Conservation (phyloP, 2,888 invertebrate species). For the Macrostomum cliftonense region DNA sequence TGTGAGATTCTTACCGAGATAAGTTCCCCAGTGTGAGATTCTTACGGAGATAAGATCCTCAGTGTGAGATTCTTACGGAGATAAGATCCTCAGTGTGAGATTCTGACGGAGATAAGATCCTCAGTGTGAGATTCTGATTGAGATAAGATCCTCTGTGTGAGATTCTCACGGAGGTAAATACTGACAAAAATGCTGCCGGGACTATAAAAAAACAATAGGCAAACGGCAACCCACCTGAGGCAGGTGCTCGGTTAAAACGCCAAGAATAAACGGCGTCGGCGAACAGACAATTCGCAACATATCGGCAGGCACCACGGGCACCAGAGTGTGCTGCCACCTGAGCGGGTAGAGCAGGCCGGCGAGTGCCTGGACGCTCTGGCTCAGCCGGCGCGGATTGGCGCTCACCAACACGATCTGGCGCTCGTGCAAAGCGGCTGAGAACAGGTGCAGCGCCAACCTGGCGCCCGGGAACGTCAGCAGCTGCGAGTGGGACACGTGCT, state of each 20-base stretch:
- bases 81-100: too few relatives aligned
- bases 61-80: too few relatives aligned
- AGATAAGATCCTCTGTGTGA: too few relatives aligned
- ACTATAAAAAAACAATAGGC: too few relatives aligned
- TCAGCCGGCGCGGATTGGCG: slow-evolving; percentile 36
- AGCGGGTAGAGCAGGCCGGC: slow-evolving; percentile 59
- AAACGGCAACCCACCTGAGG: slow-evolving; percentile 14
- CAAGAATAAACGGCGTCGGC: slow-evolving; percentile 59
- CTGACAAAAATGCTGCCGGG: too few relatives aligned
- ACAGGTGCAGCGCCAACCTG: background rate
- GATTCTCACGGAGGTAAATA: too few relatives aligned
- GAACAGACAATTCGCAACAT: slow-evolving; percentile 51
- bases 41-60: too few relatives aligned
- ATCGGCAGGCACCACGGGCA: slow-evolving; percentile 52
- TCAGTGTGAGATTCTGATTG: too few relatives aligned
- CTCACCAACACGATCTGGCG: background rate
- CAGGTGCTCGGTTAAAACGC: slow-evolving; percentile 43
- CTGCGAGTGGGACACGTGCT: too few relatives aligned
- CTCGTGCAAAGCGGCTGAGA: background rate
- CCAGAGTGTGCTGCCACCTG: slow-evolving; percentile 63
- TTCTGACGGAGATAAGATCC: too few relatives aligned
- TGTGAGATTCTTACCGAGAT: too few relatives aligned
- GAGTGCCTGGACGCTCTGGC: slow-evolving; percentile 55
- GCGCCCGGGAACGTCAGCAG: background rate
- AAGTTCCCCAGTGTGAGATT: too few relatives aligned